Conservation (phyloP, 2,888 invertebrate genomes). For the Oscheius sp. region DNA sequence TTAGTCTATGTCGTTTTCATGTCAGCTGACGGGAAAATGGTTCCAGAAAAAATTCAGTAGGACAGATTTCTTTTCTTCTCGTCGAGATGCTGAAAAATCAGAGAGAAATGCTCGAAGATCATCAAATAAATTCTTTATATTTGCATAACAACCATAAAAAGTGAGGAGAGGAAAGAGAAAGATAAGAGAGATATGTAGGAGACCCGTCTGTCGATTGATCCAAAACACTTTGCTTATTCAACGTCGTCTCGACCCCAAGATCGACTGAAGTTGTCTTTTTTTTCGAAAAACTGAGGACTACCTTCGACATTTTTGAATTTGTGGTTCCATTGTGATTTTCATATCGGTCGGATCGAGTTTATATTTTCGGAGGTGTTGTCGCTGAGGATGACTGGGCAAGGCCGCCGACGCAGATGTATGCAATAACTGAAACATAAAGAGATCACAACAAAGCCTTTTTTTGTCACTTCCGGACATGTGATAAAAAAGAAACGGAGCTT, state of each 20-base stretch:
- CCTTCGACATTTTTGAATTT: constrained; percentile 26
- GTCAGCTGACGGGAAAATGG: no score
- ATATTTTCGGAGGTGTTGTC: constrained; percentile 63
- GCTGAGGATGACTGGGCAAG: constrained; percentile 60
- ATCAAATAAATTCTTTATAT: neutral
- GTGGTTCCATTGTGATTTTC: constrained; percentile 40
- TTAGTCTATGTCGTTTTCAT: no score
- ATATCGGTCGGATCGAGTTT: constrained; percentile 49
- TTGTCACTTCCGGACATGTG: neutral
- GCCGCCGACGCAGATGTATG: constrained; percentile 60
- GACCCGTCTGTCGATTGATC: neutral
- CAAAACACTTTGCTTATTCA: neutral
- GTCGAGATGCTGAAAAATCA: no score
- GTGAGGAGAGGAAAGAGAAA: constrained; percentile 3
- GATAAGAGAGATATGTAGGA: neutral
- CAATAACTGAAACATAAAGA: constrained; percentile 46
- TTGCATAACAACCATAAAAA: constrained; percentile 1
- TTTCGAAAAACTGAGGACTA: neutral
- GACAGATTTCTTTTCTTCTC: no score
- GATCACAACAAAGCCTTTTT: neutral
- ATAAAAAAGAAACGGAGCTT: neutral
- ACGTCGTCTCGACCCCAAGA: constrained; percentile 28
- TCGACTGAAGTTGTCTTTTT: constrained; percentile 8
- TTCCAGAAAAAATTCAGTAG: no score
- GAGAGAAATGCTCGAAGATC: no score